Evolutionary conservation across 2,888 invertebrate species (phyloP).

Genomic region (Elaeidobius kamerunicus): DNA sequence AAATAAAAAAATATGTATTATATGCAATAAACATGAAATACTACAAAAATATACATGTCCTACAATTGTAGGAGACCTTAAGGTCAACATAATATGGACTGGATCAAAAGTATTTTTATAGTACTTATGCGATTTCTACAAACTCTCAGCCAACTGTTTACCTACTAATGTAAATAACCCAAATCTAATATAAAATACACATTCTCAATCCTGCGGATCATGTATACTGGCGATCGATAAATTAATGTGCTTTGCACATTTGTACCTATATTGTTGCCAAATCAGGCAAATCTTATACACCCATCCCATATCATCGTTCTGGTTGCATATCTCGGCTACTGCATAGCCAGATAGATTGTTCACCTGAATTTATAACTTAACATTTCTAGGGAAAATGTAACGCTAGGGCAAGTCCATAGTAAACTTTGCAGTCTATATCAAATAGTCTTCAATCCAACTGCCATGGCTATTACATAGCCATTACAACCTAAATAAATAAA

Average conservation of each 20-base stretch:
- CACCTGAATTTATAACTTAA: not conserved
- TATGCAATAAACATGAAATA: too few relatives aligned
- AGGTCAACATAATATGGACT: too few relatives aligned
- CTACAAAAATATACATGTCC: too few relatives aligned
- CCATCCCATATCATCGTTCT: not conserved
- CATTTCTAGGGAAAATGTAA: not conserved
- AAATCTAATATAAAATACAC: slow-evolving; percentile 1
- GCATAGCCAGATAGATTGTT: not conserved
- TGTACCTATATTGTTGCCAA: not conserved
- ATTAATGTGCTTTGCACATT: not conserved
- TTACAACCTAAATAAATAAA: slow-evolving; percentile 3
- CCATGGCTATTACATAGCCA: not conserved
- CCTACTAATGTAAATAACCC: slow-evolving; percentile 15
- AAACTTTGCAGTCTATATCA: not conserved
- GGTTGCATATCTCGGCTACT: not conserved
- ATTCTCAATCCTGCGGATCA: slow-evolving; percentile 4
- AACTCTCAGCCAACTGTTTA: slow-evolving; percentile 13
- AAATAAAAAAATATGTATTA: too few relatives aligned
- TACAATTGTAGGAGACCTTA: too few relatives aligned
- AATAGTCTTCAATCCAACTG: not conserved
- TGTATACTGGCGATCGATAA: too few relatives aligned
- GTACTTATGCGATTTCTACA: not conserved
- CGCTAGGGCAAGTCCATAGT: not conserved
- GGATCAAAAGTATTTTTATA: too few relatives aligned
- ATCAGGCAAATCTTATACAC: not conserved